Conservation (phyloP, 2,113 vertebrate species). For the Amblyopsis rosae region DNA sequence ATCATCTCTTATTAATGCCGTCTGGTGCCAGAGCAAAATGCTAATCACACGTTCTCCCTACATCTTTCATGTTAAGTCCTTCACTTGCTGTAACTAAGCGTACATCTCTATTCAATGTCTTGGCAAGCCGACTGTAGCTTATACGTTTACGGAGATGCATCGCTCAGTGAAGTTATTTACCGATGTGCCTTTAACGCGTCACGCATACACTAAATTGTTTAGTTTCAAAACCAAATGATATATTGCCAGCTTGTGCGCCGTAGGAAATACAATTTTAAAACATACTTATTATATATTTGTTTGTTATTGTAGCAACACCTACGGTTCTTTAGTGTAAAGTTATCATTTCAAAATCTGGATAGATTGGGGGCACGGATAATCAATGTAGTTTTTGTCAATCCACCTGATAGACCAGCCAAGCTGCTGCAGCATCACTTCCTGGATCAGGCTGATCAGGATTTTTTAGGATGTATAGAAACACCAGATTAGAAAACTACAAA, state of each 20-base stretch:
- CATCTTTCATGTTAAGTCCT: slow-evolving; percentile 50
- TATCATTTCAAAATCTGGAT: too few relatives aligned
- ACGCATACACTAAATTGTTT: slow-evolving; percentile 2
- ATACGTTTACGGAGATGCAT: slow-evolving; percentile 13
- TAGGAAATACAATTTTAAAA: too few relatives aligned
- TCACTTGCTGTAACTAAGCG: slow-evolving; percentile 41
- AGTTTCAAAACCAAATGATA: too few relatives aligned
- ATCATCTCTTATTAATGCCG: slow-evolving; percentile 78
- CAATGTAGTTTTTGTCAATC: too few relatives aligned
- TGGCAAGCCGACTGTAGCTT: slow-evolving; percentile 6
- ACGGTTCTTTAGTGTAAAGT: too few relatives aligned
- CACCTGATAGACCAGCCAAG: too few relatives aligned
- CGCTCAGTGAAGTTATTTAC: neutral
- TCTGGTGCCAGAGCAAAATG: slow-evolving; percentile 68
- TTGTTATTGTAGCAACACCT: too few relatives aligned
- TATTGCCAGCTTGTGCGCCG: neutral
- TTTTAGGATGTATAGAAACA: too few relatives aligned
- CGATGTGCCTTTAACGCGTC: neutral
- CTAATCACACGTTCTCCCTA: slow-evolving; percentile 59
- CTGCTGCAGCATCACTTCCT: too few relatives aligned
- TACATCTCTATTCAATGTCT: slow-evolving; percentile 35
- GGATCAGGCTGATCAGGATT: too few relatives aligned
- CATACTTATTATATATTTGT: neutral
- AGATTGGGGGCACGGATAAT: too few relatives aligned
- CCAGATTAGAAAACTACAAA: too few relatives aligned